Conservation (phyloP, 2,113 vertebrate species). For the Meles meles region DNA sequence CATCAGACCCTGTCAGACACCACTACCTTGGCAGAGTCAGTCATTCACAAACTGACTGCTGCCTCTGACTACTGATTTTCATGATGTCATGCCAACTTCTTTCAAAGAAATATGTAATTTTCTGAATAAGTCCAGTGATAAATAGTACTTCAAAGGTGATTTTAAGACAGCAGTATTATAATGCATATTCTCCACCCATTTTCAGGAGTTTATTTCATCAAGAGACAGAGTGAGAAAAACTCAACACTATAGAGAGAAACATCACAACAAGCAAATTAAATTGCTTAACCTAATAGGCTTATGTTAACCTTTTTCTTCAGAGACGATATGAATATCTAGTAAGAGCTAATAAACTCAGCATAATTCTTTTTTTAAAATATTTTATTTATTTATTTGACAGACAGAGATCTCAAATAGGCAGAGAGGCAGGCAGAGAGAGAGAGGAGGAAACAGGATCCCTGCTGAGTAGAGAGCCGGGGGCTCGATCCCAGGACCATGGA, state of each 20-base stretch:
- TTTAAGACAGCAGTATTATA: background rate
- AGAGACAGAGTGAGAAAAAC: background rate
- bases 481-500: too few species aligned
- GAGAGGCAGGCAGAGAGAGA: too few species aligned
- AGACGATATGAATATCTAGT: background rate
- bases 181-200: background rate
- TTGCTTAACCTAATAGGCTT: background rate
- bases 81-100: background rate
- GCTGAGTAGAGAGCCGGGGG: too few species aligned
- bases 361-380: too few species aligned
- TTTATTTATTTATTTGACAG: too few species aligned
- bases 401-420: too few species aligned
- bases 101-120: background rate
- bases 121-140: background rate
- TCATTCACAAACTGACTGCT: constrained; percentile 2
- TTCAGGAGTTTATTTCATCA: background rate
- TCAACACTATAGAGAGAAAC: constrained; percentile 13
- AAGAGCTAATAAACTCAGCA: background rate
- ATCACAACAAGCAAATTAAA: background rate
- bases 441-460: too few species aligned
- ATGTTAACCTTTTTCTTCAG: background rate
- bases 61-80: background rate
- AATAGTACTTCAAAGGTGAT: background rate
- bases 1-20: background rate
- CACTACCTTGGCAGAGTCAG: background rate